Conservation (phyloP, 2,888 invertebrate species). For the Apamea crenata region DNA sequence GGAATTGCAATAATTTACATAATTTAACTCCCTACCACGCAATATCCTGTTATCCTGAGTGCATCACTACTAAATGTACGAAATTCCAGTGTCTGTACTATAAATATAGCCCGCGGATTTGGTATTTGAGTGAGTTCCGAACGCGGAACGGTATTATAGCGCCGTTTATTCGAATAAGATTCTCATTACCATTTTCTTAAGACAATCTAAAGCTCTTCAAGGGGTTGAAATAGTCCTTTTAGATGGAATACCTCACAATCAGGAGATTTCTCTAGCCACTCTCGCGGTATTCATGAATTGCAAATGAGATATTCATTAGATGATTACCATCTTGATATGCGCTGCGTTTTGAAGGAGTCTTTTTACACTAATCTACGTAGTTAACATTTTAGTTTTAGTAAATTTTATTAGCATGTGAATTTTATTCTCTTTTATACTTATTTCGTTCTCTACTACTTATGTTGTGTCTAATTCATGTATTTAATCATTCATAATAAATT, state of each 20-base stretch:
- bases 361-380: slow-evolving; percentile 32
- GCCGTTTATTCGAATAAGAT: slow-evolving; percentile 30
- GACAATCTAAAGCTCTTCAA: slow-evolving; percentile 25
- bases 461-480: slow-evolving; percentile 24
- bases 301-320: slow-evolving; percentile 52
- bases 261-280: slow-evolving; percentile 32
- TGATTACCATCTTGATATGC: slow-evolving; percentile 41
- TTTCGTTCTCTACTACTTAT: slow-evolving; percentile 45
- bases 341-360: slow-evolving; percentile 40
- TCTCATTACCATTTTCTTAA: slow-evolving; percentile 30
- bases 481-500: slow-evolving; percentile 7
- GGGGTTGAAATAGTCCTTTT: slow-evolving; percentile 23
- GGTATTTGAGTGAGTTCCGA: slow-evolving; percentile 22
- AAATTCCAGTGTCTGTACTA: slow-evolving; percentile 49
- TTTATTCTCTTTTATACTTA: slow-evolving; percentile 36
- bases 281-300: slow-evolving; percentile 49
- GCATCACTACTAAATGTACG: slow-evolving; percentile 39
- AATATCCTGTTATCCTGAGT: slow-evolving; percentile 56
- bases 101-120: slow-evolving; percentile 55
- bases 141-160: slow-evolving; percentile 10
- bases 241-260: slow-evolving; percentile 28
- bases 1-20: slow-evolving; percentile 56
- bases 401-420: slow-evolving; percentile 46
- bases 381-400: slow-evolving; percentile 47
- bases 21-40: slow-evolving; percentile 54